Evolutionary conservation across 2,888 invertebrate species (phyloP).

Genomic region (Chouioia cunea): DNA sequence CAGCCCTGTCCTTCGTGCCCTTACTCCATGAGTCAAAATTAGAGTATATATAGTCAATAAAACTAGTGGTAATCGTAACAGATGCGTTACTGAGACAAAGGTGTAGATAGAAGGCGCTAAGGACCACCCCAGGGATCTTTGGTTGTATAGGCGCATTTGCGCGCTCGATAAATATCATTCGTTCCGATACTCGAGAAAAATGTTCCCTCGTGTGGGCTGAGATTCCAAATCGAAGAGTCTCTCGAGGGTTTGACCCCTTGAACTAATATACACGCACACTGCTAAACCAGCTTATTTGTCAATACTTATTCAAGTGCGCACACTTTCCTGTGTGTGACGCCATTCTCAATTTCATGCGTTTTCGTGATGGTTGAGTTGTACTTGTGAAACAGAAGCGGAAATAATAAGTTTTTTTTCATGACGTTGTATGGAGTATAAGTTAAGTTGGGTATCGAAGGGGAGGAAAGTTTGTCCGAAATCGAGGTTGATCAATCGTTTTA

Average conservation of each 20-base stretch:
- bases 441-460: too few relatives aligned
- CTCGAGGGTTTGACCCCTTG: constrained; percentile 23
- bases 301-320: constrained; percentile 15
- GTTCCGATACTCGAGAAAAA: constrained; percentile 67
- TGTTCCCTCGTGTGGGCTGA: constrained; percentile 26
- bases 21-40: constrained; percentile 13
- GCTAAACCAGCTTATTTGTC: constrained; percentile 35
- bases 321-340: too few relatives aligned
- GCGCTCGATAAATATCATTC: constrained; percentile 68
- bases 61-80: constrained; percentile 37
- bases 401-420: too few relatives aligned
- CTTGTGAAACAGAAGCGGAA: too few relatives aligned
- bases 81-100: constrained; percentile 43
- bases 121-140: constrained; percentile 67
- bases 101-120: constrained; percentile 24
- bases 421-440: too few relatives aligned
- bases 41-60: constrained; percentile 36
- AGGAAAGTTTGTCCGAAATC: too few relatives aligned
- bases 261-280: constrained; percentile 3
- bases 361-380: too few relatives aligned
- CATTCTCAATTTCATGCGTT: too few relatives aligned
- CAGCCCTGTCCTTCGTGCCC: neutral
- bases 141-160: constrained; percentile 61
- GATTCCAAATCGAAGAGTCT: constrained; percentile 15
- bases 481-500: too few relatives aligned